Base-by-base conservation (phyloP, 2,888 invertebrate species). In the Eristalis arbustorum region DNA sequence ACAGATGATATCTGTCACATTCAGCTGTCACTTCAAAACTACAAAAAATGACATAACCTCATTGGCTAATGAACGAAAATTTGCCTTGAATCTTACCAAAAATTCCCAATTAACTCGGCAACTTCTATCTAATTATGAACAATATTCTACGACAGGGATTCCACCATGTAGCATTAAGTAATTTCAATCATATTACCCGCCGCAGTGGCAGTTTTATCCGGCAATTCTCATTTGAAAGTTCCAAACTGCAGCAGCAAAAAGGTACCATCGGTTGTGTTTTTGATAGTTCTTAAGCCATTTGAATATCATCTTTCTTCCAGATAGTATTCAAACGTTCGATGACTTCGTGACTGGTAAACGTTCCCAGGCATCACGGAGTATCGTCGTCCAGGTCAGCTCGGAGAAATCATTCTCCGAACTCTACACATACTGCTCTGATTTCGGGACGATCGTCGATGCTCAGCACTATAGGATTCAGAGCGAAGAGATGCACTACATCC, bases 351-450 rank as follows among this genome's bases (percentile, higher is more conserved):
- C 93, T 56, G 92, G 92, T 28, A 94, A 96, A 88, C 94, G 95
- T 90, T 91, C 92, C 2, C 94, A 97, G 91, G 96, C 97, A 0
- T 93, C 92, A 69, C 94, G 94, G 82, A 96, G 96, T 92, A 93
- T 97, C 75, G 92, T 97, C 40, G 95, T 97, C 5, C 96, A 97
- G 93, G 96, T 97, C 1, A 95, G 95, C 89, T 96, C 96, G 0
- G 94, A 95, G 73, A 94, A 95, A 66, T 96, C 96, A 0, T 95
- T 94, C 89, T 91, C 91, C 64, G 96, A 96, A 92, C 92, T 97
- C 72, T 94, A 95, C 91, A 93, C 94, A 3, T 96, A 96, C 90
- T 97, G 97, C 91, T 94, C 94, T 31, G 93, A 94, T 88, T 95
- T 95, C 92, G 96, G 96, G 10, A 92, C 91, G 8, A 93, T 97